Percentiles rank a stretch among this genome's conserved stretches.
Evolutionary conservation across 2,113 vertebrate species (phyloP).

Genomic region (Equus przewalskii): DNA sequence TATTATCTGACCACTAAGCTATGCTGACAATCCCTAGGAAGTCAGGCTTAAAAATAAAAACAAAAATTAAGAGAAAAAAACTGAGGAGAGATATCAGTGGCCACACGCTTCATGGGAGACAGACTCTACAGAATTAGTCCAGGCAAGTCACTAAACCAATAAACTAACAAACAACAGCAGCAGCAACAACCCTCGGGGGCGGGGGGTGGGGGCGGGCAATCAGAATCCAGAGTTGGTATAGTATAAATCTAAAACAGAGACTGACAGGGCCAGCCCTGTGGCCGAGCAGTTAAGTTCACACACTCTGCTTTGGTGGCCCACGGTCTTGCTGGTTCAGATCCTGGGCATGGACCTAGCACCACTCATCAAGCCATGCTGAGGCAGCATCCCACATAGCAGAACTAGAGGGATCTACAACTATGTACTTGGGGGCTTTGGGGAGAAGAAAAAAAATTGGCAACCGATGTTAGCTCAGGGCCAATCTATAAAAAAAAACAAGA

Average conservation of each 20-base stretch:
- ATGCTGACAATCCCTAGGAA: background rate
- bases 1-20: background rate
- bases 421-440: too few species aligned
- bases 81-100: background rate
- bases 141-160: background rate
- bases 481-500: background rate
- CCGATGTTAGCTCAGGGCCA: too few species aligned
- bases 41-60: constrained; percentile 20
- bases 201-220: background rate
- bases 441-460: too few species aligned
- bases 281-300: too few species aligned
- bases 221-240: background rate
- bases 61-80: constrained; percentile 15
- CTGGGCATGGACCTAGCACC: too few species aligned
- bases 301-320: too few species aligned
- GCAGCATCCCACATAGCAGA: too few species aligned
- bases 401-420: too few species aligned
- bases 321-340: too few species aligned
- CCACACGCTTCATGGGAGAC: background rate
- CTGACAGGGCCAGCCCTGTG: background rate
- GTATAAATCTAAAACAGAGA: background rate
- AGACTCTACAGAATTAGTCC: background rate
- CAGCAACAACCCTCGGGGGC: background rate
- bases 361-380: too few species aligned
- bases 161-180: background rate